Percentiles rank a stretch among this genome's conserved stretches.
phyloP scores from a whole-genome alignment of 2,888 invertebrate genomes.

The Limenitis camilla region DNA sequence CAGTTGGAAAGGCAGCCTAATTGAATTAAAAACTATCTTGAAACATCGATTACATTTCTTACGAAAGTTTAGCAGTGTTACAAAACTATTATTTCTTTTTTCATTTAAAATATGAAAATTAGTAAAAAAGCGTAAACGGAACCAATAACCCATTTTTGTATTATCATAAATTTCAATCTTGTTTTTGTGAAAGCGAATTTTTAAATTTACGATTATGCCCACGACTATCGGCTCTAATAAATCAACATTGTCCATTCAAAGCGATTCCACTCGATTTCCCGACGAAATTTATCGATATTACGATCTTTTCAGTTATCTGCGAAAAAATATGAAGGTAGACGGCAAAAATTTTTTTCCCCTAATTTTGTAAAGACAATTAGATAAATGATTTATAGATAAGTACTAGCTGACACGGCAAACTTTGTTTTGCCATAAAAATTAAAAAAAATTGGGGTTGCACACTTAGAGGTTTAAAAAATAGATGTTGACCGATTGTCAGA shows the following conservation, averaged over 20 bases:
- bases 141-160: conserved; percentile 19
- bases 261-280: conserved; percentile 37
- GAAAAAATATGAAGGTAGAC: conserved; percentile 31
- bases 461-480: no score
- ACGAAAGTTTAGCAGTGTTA: no score
- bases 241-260: conserved; percentile 37
- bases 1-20: no score
- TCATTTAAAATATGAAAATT: background rate
- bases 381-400: conserved; percentile 25
- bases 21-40: no score
- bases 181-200: conserved; percentile 27
- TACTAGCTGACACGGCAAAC: no score
- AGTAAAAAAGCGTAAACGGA: background rate
- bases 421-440: no score
- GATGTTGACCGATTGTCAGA: no score
- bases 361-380: conserved; percentile 29
- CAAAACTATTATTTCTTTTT: background rate
- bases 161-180: conserved; percentile 25
- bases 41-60: no score
- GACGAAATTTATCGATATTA: conserved; percentile 34
- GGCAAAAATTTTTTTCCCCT: conserved; percentile 22
- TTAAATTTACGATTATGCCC: conserved; percentile 32
- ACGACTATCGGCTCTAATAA: conserved; percentile 34
- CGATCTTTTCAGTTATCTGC: conserved; percentile 34
- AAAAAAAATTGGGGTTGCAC: conserved; percentile 8